These are phyloP conservation scores for Geodia barretti DNA, from an alignment of 37 sponge, comb jelly and placozoan species.

Conservation along the genomic window DNA sequence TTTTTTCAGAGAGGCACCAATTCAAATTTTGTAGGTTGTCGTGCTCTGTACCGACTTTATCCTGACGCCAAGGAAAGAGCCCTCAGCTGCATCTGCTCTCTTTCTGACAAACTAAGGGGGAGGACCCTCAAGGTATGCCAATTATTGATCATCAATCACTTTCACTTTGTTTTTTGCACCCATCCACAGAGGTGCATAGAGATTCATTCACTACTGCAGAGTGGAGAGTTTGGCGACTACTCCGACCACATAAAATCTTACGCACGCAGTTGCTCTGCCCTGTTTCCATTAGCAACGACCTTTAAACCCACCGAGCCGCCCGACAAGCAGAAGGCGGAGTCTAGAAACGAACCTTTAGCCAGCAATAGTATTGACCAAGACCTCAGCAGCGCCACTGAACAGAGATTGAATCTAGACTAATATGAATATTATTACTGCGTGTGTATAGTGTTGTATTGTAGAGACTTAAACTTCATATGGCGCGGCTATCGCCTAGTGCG, in stretches of 20 bases:
- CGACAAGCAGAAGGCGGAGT: background rate
- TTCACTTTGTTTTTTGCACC: background rate
- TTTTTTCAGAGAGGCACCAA: background rate
- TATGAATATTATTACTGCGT: background rate
- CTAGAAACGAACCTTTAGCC: background rate
- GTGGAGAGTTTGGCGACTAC: slow-evolving; percentile 64
- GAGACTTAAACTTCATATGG: too few species aligned
- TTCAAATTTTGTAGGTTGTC: slow-evolving; percentile 48
- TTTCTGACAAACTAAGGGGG: slow-evolving; percentile 39
- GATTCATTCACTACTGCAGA: slow-evolving; percentile 55
- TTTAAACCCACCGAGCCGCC: slow-evolving; percentile 29
- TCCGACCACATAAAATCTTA: slow-evolving; percentile 33
- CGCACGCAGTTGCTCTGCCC: slow-evolving; percentile 47
- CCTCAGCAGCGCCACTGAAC: background rate
- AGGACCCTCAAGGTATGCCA: slow-evolving; percentile 44
- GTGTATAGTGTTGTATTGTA: background rate
- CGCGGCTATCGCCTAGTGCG: too few species aligned
- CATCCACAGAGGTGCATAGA: slow-evolving; percentile 53
- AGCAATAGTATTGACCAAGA: background rate
- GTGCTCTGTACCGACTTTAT: slow-evolving; percentile 54
- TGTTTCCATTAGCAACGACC: slow-evolving; percentile 84
- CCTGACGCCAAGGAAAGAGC: slow-evolving; percentile 46
- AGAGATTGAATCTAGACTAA: background rate
- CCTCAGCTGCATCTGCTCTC: slow-evolving; percentile 37
- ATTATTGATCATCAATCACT: too few species aligned